These are phyloP conservation scores for Busseola fusca DNA, from an alignment of 2,888 invertebrate genomes.

Conservation along the genomic window DNA sequence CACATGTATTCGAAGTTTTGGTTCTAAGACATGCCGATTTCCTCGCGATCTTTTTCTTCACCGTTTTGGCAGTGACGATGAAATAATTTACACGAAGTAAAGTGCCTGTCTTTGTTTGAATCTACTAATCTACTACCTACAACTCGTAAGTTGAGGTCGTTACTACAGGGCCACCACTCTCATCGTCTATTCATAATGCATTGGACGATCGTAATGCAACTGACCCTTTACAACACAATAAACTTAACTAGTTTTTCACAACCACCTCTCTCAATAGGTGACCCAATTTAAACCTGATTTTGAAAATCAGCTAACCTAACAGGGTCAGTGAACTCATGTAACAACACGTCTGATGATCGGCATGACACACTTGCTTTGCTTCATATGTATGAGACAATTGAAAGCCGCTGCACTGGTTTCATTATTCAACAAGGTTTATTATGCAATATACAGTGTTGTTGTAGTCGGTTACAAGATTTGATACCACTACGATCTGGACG, in stretches of 20 bases:
- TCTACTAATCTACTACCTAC: too few relatives aligned
- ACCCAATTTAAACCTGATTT: constrained; percentile 21
- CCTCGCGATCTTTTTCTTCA: too few relatives aligned
- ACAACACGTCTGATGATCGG: constrained; percentile 36
- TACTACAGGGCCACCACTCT: background rate
- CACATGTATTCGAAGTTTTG: too few relatives aligned
- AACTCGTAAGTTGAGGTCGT: background rate
- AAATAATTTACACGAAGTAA: too few relatives aligned
- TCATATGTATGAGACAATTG: constrained; percentile 58
- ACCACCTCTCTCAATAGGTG: constrained; percentile 14
- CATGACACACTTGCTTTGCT: constrained; percentile 39
- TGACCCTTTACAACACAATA: background rate
- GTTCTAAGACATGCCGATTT: too few relatives aligned
- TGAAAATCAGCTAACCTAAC: constrained; percentile 20
- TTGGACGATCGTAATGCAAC: background rate
- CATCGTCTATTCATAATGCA: background rate
- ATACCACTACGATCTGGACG: too few relatives aligned
- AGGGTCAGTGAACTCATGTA: constrained; percentile 43
- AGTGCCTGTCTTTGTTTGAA: too few relatives aligned
- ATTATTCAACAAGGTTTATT: constrained; percentile 39
- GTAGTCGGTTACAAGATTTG: background rate
- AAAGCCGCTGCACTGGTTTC: constrained; percentile 51
- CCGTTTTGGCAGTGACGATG: too few relatives aligned
- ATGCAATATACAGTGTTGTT: constrained; percentile 41
- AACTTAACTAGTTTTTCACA: background rate